phyloP scores from a whole-genome alignment of 2,888 invertebrate species.

The Chrysolina oricalcia region DNA sequence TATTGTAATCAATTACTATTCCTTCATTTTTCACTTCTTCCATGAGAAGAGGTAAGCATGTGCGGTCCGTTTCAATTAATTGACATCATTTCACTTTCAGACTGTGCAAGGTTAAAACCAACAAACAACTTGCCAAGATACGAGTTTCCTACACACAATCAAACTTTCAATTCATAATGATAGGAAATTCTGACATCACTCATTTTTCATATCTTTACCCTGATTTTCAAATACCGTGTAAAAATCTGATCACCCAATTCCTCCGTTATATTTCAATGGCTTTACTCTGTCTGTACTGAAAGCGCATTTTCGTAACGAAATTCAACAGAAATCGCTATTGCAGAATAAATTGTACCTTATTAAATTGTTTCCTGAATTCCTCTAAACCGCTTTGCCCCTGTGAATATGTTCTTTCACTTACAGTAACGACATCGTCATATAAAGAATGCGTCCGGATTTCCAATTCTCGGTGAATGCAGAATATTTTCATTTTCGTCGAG shows the following conservation, averaged over 20 bases:
- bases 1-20: too few relatives aligned
- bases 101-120: too few relatives aligned
- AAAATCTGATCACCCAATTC: neutral
- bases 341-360: conserved; percentile 26
- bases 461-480: neutral
- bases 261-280: neutral
- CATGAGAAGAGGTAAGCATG: too few relatives aligned
- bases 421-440: conserved; percentile 6
- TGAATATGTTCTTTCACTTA: conserved; percentile 33
- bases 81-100: too few relatives aligned
- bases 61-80: too few relatives aligned
- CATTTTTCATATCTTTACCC: too few relatives aligned
- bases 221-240: too few relatives aligned
- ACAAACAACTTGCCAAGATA: too few relatives aligned
- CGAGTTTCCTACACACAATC: too few relatives aligned
- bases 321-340: neutral
- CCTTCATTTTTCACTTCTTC: too few relatives aligned
- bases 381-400: conserved; percentile 31
- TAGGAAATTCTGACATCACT: too few relatives aligned
- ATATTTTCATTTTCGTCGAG: neutral
- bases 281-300: neutral
- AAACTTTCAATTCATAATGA: too few relatives aligned
- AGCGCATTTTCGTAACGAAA: neutral
- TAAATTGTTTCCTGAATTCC: conserved; percentile 34
- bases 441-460: neutral